Evolutionary conservation across 2,797 vertebrate species (phyloP), one percentile per base, ranked within the genome.

Genomic region (Pseudochromis fuscus): DNA sequence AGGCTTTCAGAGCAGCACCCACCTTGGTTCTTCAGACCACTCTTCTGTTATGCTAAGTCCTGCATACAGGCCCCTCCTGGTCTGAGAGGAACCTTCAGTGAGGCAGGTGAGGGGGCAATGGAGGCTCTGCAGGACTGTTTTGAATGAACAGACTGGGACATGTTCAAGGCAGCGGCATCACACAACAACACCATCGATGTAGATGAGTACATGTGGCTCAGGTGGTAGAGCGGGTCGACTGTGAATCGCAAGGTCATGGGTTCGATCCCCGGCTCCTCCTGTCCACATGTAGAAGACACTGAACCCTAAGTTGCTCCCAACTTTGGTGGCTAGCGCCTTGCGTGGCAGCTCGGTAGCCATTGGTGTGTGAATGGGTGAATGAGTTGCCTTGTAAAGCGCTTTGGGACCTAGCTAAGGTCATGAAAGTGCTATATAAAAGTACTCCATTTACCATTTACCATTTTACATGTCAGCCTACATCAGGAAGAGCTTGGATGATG

Each of bases 21-120:
- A 37, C 59, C 24, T 48, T 8, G 2, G 19, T 4, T 46, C n/a
- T 31, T 49, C 55, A 24, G 38, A 35, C 13, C 30, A 61, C 8
- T n/a, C 63, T 21, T 37, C 52, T 69, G 15, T 69, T 19, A 63
- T 57, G 51, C 15, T 25, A 4, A 52, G 21, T 63, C 30, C 46
- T 63, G 45, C 24, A 28, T 44, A 45, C 24, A 56, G 25, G 19
- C 4, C 18, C 8, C 25, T 57, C n/a, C 51, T 50, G 16, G 37
- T 18, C 45, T 38, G 25, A 40, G 19, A 44, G 46, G 60, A 59
- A 24, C 5, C 40, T 45, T 24, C 31, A 3, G 7, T 4, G 40
- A 27, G 21, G 11, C 44, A 63, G 52, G 25, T 57, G 25, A 30
- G 30, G 8, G 51, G 51, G 25, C 19, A 6, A 9, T 25, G 25